phyloP scores from a whole-genome alignment of 2,113 vertebrate species.

The Cephalopterus ornatus region DNA sequence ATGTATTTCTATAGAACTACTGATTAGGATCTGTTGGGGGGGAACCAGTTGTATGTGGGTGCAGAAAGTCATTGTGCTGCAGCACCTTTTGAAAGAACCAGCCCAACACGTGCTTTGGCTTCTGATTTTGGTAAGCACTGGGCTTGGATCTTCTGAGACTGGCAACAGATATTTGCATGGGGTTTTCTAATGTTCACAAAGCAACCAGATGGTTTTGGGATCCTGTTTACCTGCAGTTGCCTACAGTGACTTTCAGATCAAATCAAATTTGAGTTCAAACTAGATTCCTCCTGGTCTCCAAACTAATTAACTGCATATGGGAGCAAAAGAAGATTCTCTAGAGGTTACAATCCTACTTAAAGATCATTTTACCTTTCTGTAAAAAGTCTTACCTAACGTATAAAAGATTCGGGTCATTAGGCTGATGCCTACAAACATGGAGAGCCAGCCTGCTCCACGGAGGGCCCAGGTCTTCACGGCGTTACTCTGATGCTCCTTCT shows the following conservation, averaged over 20 bases:
- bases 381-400: conserved; percentile 82
- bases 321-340: not conserved
- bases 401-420: conserved; percentile 88
- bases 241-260: not conserved
- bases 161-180: not conserved
- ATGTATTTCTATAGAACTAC: not conserved
- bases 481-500: conserved; percentile 84
- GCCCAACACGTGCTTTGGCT: not conserved
- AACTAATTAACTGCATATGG: not conserved
- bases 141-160: not conserved
- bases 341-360: not conserved
- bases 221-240: not conserved
- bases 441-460: conserved; percentile 85
- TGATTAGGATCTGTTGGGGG: not conserved
- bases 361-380: not conserved
- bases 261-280: not conserved
- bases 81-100: not conserved
- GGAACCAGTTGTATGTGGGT: not conserved
- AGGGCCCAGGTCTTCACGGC: conserved; percentile 89
- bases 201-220: not conserved
- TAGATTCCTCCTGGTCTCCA: not conserved
- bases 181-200: not conserved
- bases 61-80: not conserved
- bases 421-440: conserved; percentile 92
- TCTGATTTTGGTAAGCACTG: not conserved